Percentiles rank a stretch among this genome's conserved stretches.
These are phyloP conservation scores for Psittacus erithacus DNA, from an alignment of 2,113 vertebrate species.

Conservation along the genomic window DNA sequence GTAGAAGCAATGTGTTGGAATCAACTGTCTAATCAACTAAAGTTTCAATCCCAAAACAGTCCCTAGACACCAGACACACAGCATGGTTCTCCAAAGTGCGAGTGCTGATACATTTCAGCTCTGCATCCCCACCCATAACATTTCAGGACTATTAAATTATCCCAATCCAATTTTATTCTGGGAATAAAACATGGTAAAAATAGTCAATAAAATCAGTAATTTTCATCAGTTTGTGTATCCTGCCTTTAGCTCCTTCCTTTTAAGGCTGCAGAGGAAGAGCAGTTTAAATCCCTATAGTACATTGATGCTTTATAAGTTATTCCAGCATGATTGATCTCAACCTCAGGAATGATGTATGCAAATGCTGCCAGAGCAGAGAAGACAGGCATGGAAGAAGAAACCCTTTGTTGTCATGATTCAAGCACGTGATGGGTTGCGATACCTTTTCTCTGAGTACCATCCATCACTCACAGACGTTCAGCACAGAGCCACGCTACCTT, in stretches of 20 bases:
- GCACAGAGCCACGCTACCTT: background rate
- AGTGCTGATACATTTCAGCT: background rate
- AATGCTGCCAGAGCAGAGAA: background rate
- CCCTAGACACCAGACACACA: background rate
- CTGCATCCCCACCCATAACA: background rate
- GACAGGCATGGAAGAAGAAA: background rate
- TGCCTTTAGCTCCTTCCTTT: conserved; percentile 48
- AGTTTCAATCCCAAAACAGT: background rate
- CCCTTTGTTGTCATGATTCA: background rate
- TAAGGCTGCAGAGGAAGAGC: conserved; percentile 3
- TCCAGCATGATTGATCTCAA: conserved; percentile 24
- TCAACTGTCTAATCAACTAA: background rate
- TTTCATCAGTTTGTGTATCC: conserved; percentile 41
- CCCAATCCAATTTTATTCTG: background rate
- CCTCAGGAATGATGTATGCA: conserved; percentile 1
- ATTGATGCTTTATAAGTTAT: conserved; percentile 1
- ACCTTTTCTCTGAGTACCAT: background rate
- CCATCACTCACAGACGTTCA: background rate
- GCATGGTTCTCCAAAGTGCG: background rate
- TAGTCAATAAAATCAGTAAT: conserved; percentile 31
- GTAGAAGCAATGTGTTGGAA: background rate
- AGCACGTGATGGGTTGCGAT: background rate
- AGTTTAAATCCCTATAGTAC: conserved; percentile 10
- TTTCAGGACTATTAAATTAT: conserved; percentile 5
- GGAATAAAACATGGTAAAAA: background rate